Conservation (phyloP, 2,888 invertebrate species). For the Drosophila atroscutellata region DNA sequence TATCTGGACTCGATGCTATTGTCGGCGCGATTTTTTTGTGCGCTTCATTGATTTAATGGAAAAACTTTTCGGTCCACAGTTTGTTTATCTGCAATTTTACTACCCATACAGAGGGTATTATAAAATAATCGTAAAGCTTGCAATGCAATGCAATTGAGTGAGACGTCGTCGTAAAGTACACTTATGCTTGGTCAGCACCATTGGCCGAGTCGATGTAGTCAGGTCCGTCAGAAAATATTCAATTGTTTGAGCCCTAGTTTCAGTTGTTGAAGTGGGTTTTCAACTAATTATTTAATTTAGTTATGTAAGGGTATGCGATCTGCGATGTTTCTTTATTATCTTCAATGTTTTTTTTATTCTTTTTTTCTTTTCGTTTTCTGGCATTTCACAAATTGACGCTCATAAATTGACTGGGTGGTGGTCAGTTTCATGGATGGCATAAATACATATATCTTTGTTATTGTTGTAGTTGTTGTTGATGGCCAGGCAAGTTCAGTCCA, state of each 20-base stretch:
- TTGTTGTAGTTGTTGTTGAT: slow-evolving; percentile 32
- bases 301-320: background rate
- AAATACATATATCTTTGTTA: slow-evolving; percentile 40
- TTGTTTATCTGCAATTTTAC: slow-evolving; percentile 37
- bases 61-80: slow-evolving; percentile 68
- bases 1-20: slow-evolving; percentile 54
- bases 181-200: background rate
- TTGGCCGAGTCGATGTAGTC: background rate
- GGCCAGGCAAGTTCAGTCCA: slow-evolving; percentile 46
- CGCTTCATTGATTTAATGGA: slow-evolving; percentile 81
- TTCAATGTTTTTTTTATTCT: background rate
- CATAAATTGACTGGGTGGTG: slow-evolving; percentile 66
- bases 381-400: slow-evolving; percentile 52
- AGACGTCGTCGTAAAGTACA: background rate
- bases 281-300: background rate
- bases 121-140: background rate
- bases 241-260: background rate
- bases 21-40: slow-evolving; percentile 71
- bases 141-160: background rate
- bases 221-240: background rate
- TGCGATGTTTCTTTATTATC: background rate
- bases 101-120: background rate
- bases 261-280: background rate
- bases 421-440: slow-evolving; percentile 43
- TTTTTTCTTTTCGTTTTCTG: slow-evolving; percentile 1